Evolutionary conservation across 2,888 invertebrate genomes (phyloP), one percentile per base, ranked within the genome.

Genomic region (Eucera pruinosa): DNA sequence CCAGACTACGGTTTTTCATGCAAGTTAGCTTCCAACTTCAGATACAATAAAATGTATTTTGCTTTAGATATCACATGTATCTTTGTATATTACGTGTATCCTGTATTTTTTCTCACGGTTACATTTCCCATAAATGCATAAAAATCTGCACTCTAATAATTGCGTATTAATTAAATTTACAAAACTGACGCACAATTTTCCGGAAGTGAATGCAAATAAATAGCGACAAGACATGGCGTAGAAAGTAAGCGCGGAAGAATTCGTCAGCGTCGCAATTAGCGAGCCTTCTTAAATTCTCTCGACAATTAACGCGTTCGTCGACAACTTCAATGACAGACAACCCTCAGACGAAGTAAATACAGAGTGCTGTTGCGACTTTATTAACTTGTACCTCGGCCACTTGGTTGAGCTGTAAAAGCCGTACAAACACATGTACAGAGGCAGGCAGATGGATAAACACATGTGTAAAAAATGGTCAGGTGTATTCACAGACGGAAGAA

Each of bases 291-390:
- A 69, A 78, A 79, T 55, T 57, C 54, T 18, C 57, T 23, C 36
- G 62, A 48, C 60, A 74, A 79, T 79, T 78, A 79, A 27, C 64
- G 33, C 25, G 65, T 57, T 78, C 64, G 65, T 68, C 65, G 45
- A 55, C 72, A 50, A 33, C 41, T n/a, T n/a, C n/a, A n/a, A n/a
- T n/a, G 67, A 15, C 72, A 48, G 72, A 78, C 72, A 43, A 39
- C 57, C 43, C 50, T 43, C 68, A 25, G 68, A 60, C 67, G 55
- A 9, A 20, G 43, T 9, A 50, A 50, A 54, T 3, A 41, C 23
- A 33, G 54, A 62, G 55, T 43, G 55, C 25, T 36, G 57, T 57
- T 39, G 7, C 52, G 52, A 47, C 62, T 66, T 61, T 58, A 52
- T 70, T 57, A 43, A 71, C 36, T 66, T 27, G 61, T 52, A 48